phyloP scores from a whole-genome alignment of 2,888 invertebrate species.

The Gari tellinella region DNA sequence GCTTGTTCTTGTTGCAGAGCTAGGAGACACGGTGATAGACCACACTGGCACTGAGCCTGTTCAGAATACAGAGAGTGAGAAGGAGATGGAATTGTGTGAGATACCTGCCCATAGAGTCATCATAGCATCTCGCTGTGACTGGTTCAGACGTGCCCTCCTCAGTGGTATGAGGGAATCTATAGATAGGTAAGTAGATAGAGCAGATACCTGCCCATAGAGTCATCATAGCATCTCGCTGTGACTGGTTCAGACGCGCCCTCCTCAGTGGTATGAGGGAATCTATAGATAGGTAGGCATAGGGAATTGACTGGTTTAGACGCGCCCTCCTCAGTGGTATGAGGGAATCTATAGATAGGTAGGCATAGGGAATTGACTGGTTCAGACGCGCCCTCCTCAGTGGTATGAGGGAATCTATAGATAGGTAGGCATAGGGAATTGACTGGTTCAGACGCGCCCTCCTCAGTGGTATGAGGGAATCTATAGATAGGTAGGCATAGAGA shows the following conservation, averaged over 20 bases:
- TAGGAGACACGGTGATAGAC: slow-evolving; percentile 82
- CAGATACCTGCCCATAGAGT: slow-evolving; percentile 87
- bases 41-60: slow-evolving; percentile 79
- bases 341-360: slow-evolving; percentile 89
- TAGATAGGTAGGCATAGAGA: slow-evolving; percentile 87
- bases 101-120: slow-evolving; percentile 88
- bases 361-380: slow-evolving; percentile 89
- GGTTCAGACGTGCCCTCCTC: slow-evolving; percentile 89
- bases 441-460: slow-evolving; percentile 88
- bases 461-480: slow-evolving; percentile 90
- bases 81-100: slow-evolving; percentile 75
- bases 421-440: no score
- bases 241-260: slow-evolving; percentile 89
- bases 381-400: slow-evolving; percentile 89
- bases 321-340: slow-evolving; percentile 90
- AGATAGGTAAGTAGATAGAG: slow-evolving; percentile 86
- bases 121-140: slow-evolving; percentile 89
- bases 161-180: slow-evolving; percentile 90
- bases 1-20: slow-evolving; percentile 64
- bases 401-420: slow-evolving; percentile 90
- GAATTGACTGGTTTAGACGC: slow-evolving; percentile 90
- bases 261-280: slow-evolving; percentile 90
- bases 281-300: slow-evolving; percentile 87
- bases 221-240: slow-evolving; percentile 89
- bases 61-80: slow-evolving; percentile 70